Evolutionary conservation across 2,113 vertebrate genomes (phyloP), one percentile per base, ranked within the genome.

Genomic region (Falco punctatus): DNA sequence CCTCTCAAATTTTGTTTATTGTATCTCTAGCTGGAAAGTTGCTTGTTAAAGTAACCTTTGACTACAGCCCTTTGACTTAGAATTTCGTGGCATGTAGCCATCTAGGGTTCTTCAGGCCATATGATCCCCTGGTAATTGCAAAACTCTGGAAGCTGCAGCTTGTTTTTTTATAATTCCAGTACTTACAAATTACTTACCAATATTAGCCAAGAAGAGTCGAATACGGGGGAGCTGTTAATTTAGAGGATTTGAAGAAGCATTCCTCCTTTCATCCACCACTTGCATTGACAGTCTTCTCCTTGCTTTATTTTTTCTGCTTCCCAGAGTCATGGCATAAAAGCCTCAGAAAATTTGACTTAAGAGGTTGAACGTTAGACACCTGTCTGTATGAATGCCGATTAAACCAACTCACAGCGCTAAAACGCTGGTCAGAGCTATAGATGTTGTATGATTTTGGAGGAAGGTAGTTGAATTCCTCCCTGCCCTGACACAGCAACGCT

Each of bases 61-160:
- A 92, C 84, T 82, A 33, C 26, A 95, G 2, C 67, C 66, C 74
- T 95, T 92, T 88, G 84, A 73, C 94, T 96, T 82, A 20, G n/a
- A 94, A 67, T 91, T 90, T 83, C 62, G 54, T 44, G 8, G 67
- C 28, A 0, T 33, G n/a, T 57, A 73, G 54, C 87, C 81, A 57
- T 90, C 46, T 66, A 2, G 55, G 48, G 32, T 67, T 92, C 85
- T 61, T 78, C 55, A 57, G 67, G 74, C 66, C 15, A 1, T 74
- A 20, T 24, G 81, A 90, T 94, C 94, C 75, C 81, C 38, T 81
- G 91, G 49, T 84, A 81, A 90, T 88, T 91, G 79, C 78, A 93
- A 92, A 95, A 93, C 54, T 69, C 64, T 89, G 88, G 89, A 94
- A 93, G 26, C 87, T 81, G 69, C 80, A 59, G 49, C 62, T 86